Percentiles rank a stretch among this genome's conserved stretches.
phyloP scores from a whole-genome alignment of 2,797 vertebrate genomes.

The Eidolon dupreanum region DNA sequence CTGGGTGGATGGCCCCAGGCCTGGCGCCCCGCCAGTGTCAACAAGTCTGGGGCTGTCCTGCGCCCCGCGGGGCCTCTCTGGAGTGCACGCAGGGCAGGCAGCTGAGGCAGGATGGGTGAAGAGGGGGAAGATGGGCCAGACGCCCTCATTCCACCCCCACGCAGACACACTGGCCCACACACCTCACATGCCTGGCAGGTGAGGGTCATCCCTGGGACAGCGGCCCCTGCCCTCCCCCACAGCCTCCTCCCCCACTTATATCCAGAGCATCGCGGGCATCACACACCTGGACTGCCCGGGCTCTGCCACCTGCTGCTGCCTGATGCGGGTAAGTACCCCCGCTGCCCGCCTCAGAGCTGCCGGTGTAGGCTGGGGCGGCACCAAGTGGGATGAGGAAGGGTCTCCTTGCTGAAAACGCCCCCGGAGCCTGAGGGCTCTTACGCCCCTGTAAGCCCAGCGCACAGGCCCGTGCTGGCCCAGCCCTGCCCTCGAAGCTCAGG shows the following conservation, averaged over 20 bases:
- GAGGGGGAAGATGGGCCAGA: background rate
- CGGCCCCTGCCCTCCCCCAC: background rate
- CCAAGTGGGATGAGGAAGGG: rapidly evolving
- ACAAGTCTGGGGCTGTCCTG: background rate
- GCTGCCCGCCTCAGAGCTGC: background rate
- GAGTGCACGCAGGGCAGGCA: background rate
- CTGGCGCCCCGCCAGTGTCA: background rate
- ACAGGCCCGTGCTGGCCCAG: rapidly evolving
- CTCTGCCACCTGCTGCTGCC: background rate
- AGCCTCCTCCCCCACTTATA: rapidly evolving
- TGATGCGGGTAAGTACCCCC: background rate
- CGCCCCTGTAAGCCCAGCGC: rapidly evolving
- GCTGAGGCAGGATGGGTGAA: background rate
- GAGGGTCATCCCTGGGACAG: rapidly evolving
- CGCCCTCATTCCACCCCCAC: background rate
- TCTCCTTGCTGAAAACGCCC: too few relatives aligned
- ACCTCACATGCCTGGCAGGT: background rate
- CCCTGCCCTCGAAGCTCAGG: background rate
- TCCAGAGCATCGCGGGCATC: background rate
- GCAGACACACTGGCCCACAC: background rate
- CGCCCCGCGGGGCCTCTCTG: rapidly evolving
- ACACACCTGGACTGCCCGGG: background rate
- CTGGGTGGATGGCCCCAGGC: background rate
- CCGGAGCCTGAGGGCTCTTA: rapidly evolving
- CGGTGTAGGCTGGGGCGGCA: background rate